Evolutionary conservation across 2,888 invertebrate genomes (phyloP).

Genomic region (Ecliptopera silaceata): DNA sequence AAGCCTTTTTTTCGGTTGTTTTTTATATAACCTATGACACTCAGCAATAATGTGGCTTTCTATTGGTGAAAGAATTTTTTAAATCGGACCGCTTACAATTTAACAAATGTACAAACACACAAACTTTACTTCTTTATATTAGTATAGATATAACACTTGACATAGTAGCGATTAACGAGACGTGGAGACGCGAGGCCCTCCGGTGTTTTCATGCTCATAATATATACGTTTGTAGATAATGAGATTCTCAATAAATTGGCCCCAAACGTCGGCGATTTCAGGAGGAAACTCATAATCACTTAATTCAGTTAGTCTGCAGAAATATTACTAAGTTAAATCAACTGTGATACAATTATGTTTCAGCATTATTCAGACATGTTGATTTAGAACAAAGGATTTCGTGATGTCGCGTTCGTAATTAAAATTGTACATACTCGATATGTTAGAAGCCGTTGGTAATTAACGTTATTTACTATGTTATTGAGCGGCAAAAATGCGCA

Average conservation of each 20-base stretch:
- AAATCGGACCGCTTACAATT: too few species aligned
- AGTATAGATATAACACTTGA: neutral
- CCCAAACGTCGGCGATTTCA: neutral
- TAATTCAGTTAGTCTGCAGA: neutral
- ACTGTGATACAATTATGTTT: conserved; percentile 1
- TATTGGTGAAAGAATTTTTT: too few species aligned
- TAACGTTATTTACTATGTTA: conserved; percentile 22
- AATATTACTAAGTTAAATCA: conserved; percentile 12
- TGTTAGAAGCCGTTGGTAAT: conserved; percentile 14
- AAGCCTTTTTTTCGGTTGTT: too few species aligned
- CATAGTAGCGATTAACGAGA: neutral
- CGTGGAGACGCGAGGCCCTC: neutral
- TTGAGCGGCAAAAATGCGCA: conserved; percentile 36
- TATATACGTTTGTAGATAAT: neutral
- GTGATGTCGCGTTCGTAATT: conserved; percentile 7
- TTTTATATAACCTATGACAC: too few species aligned
- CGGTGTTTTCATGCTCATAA: neutral
- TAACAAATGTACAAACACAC: too few species aligned
- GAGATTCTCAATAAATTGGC: neutral
- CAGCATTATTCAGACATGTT: neutral
- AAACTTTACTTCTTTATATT: too few species aligned
- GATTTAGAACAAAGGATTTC: neutral
- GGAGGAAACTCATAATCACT: neutral
- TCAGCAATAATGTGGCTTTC: too few species aligned
- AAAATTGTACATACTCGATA: conserved; percentile 10